phyloP scores from a whole-genome alignment of 2,797 vertebrate species.

The Champsocephalus gunnari region DNA sequence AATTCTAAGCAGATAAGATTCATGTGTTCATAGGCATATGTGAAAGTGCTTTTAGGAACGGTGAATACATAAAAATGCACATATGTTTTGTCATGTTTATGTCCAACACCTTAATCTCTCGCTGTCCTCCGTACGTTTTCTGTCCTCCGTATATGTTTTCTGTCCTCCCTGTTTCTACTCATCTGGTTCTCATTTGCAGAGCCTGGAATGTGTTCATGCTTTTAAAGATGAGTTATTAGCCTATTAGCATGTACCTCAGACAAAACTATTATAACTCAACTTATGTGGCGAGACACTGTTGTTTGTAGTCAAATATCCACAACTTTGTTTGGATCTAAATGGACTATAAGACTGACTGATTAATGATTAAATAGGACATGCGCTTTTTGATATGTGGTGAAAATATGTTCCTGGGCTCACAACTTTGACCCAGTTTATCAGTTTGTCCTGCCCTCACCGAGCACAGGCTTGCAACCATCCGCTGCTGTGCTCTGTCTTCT shows the following conservation, averaged over 20 bases:
- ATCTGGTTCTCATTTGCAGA: constrained; percentile 72
- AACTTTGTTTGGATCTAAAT: neutral
- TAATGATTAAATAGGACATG: constrained; percentile 1
- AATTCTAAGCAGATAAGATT: neutral
- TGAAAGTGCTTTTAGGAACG: neutral
- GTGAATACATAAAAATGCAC: neutral
- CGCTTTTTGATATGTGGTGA: too few species aligned
- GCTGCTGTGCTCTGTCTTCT: too few species aligned
- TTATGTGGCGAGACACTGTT: constrained; percentile 20
- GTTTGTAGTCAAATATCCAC: neutral
- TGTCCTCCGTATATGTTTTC: constrained; percentile 22
- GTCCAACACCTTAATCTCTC: constrained; percentile 24
- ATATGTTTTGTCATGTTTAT: constrained; percentile 9
- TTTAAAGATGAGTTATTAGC: constrained; percentile 71
- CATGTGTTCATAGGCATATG: neutral
- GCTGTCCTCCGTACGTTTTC: constrained; percentile 17
- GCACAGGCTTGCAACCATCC: too few species aligned
- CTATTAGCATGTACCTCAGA: constrained; percentile 59
- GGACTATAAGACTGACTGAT: neutral
- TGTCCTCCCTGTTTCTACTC: constrained; percentile 29
- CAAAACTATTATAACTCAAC: constrained; percentile 32
- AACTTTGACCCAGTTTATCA: too few species aligned
- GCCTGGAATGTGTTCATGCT: constrained; percentile 57
- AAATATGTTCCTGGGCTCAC: too few species aligned
- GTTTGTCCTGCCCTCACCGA: too few species aligned